Conservation (phyloP, 1,140 invertebrate genomes). For the Conopomorpha cramerella region DNA sequence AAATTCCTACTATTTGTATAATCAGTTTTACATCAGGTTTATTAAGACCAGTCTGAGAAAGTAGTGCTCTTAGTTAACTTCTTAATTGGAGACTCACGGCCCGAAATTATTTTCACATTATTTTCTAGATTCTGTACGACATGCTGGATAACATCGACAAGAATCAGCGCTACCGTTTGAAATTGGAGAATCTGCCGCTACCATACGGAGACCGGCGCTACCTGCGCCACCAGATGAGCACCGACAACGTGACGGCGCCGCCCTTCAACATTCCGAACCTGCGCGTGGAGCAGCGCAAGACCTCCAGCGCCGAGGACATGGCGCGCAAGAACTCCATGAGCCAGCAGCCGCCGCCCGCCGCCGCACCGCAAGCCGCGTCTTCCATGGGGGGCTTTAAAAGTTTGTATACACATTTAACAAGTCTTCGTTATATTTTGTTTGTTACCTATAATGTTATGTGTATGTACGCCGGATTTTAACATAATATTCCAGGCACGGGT, state of each 20-base stretch:
- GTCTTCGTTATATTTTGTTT: too few relatives aligned
- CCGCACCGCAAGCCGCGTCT: too few relatives aligned
- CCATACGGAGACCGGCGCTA: slow-evolving; percentile 75
- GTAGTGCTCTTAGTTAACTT: too few relatives aligned
- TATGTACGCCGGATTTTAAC: too few relatives aligned
- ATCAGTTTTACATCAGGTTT: background rate
- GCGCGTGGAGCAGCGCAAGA: slow-evolving; percentile 82
- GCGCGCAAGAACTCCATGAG: slow-evolving; percentile 81
- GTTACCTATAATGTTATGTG: too few relatives aligned
- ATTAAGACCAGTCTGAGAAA: too few relatives aligned
- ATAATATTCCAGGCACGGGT: slow-evolving; percentile 27
- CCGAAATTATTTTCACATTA: slow-evolving; percentile 2
- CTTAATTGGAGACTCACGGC: too few relatives aligned
- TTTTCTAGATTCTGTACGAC: slow-evolving; percentile 75
- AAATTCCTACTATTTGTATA: background rate
- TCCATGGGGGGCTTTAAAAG: slow-evolving; percentile 30
- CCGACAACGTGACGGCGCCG: slow-evolving; percentile 83
- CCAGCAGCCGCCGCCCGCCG: slow-evolving; percentile 24
- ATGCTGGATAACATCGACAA: slow-evolving; percentile 92
- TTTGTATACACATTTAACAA: too few relatives aligned
- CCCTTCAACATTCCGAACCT: slow-evolving; percentile 86
- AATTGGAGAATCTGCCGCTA: slow-evolving; percentile 79
- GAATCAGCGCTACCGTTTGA: slow-evolving; percentile 83
- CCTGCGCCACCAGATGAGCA: slow-evolving; percentile 81
- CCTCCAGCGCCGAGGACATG: slow-evolving; percentile 87